phyloP scores from a whole-genome alignment of 2,888 invertebrate genomes.

The Rotaria socialis region DNA sequence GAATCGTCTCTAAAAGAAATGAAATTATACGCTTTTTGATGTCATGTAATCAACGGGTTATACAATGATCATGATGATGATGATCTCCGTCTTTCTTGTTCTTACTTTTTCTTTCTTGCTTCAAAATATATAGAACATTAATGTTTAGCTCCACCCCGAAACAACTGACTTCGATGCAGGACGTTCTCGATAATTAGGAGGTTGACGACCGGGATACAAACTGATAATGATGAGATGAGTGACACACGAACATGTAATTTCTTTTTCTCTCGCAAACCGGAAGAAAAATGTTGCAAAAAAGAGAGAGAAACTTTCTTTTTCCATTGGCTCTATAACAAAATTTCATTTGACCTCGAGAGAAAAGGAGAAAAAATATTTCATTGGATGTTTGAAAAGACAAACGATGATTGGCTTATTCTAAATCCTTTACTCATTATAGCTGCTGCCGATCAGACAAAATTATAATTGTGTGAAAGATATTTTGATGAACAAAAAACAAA shows the following conservation, averaged over 20 bases:
- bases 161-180: slow-evolving; percentile 16
- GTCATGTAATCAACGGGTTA: slow-evolving; percentile 13
- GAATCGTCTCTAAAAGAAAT: slow-evolving; percentile 14
- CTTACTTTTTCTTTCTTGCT: not conserved
- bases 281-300: not conserved
- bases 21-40: slow-evolving; percentile 7
- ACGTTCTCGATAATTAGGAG: not conserved
- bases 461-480: not conserved
- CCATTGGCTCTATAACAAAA: not conserved
- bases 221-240: slow-evolving; percentile 1
- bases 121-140: not conserved
- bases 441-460: not conserved
- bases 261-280: not conserved
- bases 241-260: not conserved
- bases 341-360: not conserved
- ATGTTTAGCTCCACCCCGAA: slow-evolving; percentile 14
- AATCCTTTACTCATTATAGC: not conserved
- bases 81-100: not conserved
- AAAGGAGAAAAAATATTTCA: not conserved
- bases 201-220: not conserved
- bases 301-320: not conserved
- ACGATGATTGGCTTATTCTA: not conserved
- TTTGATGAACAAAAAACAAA: not conserved
- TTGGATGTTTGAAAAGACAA: not conserved
- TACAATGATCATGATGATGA: not conserved